Base-by-base conservation (phyloP, 1,140 invertebrate genomes). In the Hetaerina americana region DNA sequence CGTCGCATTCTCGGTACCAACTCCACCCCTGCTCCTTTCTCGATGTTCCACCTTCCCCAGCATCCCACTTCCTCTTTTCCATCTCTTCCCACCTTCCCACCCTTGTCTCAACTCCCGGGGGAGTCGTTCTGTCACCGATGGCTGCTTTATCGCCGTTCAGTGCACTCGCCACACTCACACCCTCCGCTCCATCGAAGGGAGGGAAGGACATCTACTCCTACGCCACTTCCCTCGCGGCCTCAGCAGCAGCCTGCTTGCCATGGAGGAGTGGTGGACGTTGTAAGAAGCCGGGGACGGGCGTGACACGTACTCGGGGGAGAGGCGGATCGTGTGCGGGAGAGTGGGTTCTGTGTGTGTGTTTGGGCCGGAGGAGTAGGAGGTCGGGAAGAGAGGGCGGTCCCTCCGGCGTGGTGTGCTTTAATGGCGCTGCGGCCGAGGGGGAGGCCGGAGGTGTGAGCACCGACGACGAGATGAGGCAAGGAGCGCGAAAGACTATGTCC, bases 31-130 rank as follows among this genome's bases (percentile, higher is more conserved):
- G 73, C 76, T 72, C 70, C 71, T 73, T 71, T 77, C 71, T 76
- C 78, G 78, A 77, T 76, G 76, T 78, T 75, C 74, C 73, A 66
- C 72, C 75, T 72, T 75, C 75, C 75, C 74, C 72, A 66, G 72
- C 49, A 27, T 49, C 31, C 72, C 66, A 66, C 69, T 66, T 69
- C 72, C 67, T 28, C 70, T 40, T 74, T 25, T 26, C 27, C 71
- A 28, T 66, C 57, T 72, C 68, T 69, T 72, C 57, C 73, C 29
- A 74, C 71, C 73, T 75, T 73, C 73, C 73, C 66, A n/a, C 70
- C 31, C 74, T 75, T 74, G 74, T 77, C 76, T 57, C 40, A 57
- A 12, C 40, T 57, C 40, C 40, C 40, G 40, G 22, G 40, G 40
- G 2, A 57, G 40, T 18, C 22, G 1, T n/a, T 57, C 40, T n/a